Conservation (phyloP, 2,888 invertebrate genomes). For the Trachelus tabidus region DNA sequence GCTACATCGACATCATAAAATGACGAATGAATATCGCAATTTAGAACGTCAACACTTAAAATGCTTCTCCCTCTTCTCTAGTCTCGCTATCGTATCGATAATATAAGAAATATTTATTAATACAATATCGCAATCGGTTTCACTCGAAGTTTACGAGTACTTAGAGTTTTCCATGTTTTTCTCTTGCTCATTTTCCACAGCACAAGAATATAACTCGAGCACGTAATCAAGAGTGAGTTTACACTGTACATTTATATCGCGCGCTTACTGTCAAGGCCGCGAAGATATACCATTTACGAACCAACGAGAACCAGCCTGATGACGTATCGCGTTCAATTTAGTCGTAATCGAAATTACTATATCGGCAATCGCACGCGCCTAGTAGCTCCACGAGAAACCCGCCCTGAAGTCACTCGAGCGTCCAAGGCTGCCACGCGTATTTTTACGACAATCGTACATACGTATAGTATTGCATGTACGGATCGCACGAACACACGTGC, state of each 20-base stretch:
- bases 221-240: neutral
- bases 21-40: no score
- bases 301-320: neutral
- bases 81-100: neutral
- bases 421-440: neutral
- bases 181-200: neutral
- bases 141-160: neutral
- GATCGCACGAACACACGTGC: neutral
- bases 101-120: no score
- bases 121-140: neutral
- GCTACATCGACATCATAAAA: no score
- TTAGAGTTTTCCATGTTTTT: neutral
- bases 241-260: neutral
- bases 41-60: neutral
- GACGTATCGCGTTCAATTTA: neutral
- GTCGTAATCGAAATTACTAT: neutral
- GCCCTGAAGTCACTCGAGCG: neutral
- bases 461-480: neutral
- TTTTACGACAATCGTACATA: neutral
- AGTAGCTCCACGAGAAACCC: neutral
- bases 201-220: neutral
- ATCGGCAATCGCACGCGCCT: neutral
- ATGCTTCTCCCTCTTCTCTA: neutral
- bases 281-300: neutral
- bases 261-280: neutral